Evolutionary conservation across 2,113 vertebrate species (phyloP).

Genomic region (Oncorhynchus mykiss): DNA sequence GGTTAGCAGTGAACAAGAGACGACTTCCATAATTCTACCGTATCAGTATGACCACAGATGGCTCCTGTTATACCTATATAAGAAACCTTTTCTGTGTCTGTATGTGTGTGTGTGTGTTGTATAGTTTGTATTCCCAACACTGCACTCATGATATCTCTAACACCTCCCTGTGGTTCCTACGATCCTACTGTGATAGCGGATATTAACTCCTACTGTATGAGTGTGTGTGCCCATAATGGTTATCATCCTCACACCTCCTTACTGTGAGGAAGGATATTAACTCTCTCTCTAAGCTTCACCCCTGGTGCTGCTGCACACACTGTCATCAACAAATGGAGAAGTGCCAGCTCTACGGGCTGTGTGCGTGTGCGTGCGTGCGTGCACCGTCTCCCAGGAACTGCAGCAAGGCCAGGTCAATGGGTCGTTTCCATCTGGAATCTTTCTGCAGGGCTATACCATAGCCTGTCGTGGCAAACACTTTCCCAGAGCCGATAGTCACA

Average conservation of each 20-base stretch:
- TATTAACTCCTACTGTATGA: neutral
- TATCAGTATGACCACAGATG: constrained; percentile 29
- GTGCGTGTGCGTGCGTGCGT: neutral
- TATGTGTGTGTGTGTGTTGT: neutral
- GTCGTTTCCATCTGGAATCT: constrained; percentile 91
- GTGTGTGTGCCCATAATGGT: neutral
- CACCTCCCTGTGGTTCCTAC: no score
- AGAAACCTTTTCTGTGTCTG: constrained; percentile 22
- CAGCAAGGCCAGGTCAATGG: constrained; percentile 91
- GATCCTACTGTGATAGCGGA: no score
- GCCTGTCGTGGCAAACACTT: constrained; percentile 96
- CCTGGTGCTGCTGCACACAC: constrained; percentile 33
- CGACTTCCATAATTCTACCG: neutral
- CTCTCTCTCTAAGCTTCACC: constrained; percentile 31
- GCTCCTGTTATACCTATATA: constrained; percentile 31
- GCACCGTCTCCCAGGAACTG: constrained; percentile 95
- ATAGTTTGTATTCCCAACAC: no score
- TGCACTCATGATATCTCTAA: no score
- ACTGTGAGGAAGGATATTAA: constrained; percentile 63
- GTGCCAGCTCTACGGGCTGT: neutral
- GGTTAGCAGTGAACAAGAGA: neutral
- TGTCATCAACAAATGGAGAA: neutral
- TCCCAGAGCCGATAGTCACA: constrained; percentile 96
- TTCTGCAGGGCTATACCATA: constrained; percentile 97
- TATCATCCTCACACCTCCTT: constrained; percentile 25